Base-by-base conservation (phyloP, 2,113 vertebrate genomes). In the Oplegnathus fasciatus region DNA sequence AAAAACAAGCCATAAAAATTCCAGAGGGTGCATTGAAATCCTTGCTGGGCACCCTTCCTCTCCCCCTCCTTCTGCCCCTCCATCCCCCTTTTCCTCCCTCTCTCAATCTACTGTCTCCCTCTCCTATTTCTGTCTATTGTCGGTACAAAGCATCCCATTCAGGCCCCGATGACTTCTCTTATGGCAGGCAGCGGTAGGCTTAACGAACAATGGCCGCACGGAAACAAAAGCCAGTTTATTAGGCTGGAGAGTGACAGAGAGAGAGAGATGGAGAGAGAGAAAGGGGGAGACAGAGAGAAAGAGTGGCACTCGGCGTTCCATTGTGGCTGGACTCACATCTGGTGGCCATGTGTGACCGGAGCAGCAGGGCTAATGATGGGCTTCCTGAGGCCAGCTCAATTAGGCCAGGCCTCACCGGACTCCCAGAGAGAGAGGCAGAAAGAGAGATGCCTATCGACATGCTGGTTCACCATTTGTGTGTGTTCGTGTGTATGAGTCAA, bases 211-310 rank as follows among this genome's bases (percentile, higher is more conserved):
- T 97, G 95, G 94, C 87, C 46, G 75, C 72, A 80, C 70, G 89
- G 93, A 98, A 96, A 98, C 97, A 98, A 98, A 98, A 96, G 96
- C 55, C 95, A 97, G 96, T 97, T 98, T 97, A 98, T 97, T 96
- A 97, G 93, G 89, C 95, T 94, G 84, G 88, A 87, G 85, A 80
- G 85, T 74, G 78, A 85, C 81, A 77, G 88, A 83, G 82, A 75
- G 68, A 73, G 77, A 78, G 42, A 82, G 62, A 75, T 30, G 78
- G 75, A 84, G 76, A 77, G 42, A 75, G 88, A 57, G 74, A 83
- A 89, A 94, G 92, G 91, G 93, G 85, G 85, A 94, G 92, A 94
- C 91, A 80, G 90, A 88, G 92, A 93, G 88, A 88, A 92, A 94
- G 82, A 94, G 94, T 94, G 93, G 86, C 93, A 94, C 82, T 93